A percentile compares a stretch with the other conserved stretches of the same genome.
These are phyloP conservation scores for Dicerorhinus sumatrensis DNA, from an alignment of 2,113 vertebrate genomes.

Conservation along the genomic window DNA sequence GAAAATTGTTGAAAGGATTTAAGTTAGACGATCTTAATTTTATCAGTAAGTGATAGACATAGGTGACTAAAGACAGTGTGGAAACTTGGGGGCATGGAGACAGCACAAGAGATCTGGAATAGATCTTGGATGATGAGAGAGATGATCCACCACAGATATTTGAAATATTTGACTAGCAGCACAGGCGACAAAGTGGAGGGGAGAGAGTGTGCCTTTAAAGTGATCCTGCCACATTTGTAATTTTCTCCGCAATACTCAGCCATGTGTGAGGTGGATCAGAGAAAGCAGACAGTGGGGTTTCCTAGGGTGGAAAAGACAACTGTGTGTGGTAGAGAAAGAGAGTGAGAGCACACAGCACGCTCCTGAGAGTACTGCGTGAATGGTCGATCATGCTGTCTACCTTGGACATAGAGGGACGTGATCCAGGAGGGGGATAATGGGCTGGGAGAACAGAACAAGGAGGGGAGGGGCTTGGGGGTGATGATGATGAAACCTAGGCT, in stretches of 20 bases:
- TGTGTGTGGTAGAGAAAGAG: neutral
- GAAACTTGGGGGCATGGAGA: too few relatives aligned
- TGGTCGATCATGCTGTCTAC: neutral
- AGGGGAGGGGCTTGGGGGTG: neutral
- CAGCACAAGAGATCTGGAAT: neutral
- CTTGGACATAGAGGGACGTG: neutral
- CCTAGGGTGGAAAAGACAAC: neutral
- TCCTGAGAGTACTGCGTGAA: neutral
- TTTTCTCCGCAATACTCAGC: neutral
- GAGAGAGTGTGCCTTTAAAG: neutral
- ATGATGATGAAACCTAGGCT: neutral
- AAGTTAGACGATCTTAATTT: neutral
- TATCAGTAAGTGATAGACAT: neutral
- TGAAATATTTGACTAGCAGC: neutral
- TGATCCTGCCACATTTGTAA: neutral
- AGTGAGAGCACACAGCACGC: neutral
- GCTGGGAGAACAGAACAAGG: neutral
- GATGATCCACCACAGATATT: neutral
- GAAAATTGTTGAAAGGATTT: neutral
- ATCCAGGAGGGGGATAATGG: neutral
- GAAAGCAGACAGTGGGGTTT: neutral
- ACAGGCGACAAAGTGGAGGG: neutral
- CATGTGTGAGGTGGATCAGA: neutral
- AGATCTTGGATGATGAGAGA: neutral
- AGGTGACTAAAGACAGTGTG: neutral